Percentiles rank a stretch among this genome's conserved stretches.
Evolutionary conservation across 1,140 invertebrate species (phyloP).

Genomic region (Lepidotrigona ventralis): DNA sequence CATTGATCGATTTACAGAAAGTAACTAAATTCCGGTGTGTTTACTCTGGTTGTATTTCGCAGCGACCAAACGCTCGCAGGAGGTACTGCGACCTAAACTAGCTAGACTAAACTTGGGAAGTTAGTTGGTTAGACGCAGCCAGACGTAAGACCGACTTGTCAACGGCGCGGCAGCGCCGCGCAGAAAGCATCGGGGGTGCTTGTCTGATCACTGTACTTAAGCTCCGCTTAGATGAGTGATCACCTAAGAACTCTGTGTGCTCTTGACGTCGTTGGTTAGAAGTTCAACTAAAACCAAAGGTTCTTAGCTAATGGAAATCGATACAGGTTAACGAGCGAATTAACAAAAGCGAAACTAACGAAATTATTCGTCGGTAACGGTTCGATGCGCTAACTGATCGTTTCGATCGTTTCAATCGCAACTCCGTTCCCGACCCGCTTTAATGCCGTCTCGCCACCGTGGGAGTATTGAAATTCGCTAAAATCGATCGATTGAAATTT

Average conservation of each 20-base stretch:
- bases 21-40: constrained; percentile 4
- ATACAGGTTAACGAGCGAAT: not conserved
- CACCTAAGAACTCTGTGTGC: constrained; percentile 13
- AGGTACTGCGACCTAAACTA: not conserved
- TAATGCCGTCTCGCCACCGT: too few species aligned
- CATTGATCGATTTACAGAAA: not conserved
- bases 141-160: constrained; percentile 30
- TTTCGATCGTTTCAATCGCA: not conserved
- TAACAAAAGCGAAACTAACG: not conserved
- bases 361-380: not conserved
- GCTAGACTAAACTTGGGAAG: constrained; percentile 22
- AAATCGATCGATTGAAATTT: too few species aligned
- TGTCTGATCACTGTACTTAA: constrained; percentile 37
- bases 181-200: constrained; percentile 27
- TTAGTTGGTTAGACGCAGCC: constrained; percentile 6
- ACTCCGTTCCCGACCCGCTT: too few species aligned
- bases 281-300: constrained; percentile 5
- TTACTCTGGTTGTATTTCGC: constrained; percentile 5
- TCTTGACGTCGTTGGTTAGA: not conserved
- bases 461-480: too few species aligned
- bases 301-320: constrained; percentile 2
- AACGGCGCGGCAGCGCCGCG: not conserved
- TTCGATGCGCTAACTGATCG: not conserved
- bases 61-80: not conserved
- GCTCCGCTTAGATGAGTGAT: constrained; percentile 23